Percentiles rank a stretch among this genome's conserved stretches.
Conservation (phyloP, 2,113 vertebrate species). For the Coptodon bakossiorum region DNA sequence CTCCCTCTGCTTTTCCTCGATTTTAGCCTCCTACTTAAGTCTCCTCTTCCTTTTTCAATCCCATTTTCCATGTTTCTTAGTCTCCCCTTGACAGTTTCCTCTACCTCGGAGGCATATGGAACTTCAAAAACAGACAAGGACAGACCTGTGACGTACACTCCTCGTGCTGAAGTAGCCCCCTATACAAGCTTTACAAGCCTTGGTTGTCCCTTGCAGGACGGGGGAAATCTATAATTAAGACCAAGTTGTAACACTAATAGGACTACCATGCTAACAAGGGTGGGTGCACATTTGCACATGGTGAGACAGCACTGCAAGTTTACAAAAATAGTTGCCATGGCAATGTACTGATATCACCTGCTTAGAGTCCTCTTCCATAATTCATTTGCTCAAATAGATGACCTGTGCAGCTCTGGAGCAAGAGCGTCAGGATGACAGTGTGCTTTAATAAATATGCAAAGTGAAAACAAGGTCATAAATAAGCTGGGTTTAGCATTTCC, state of each 20-base stretch:
- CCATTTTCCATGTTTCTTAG: slow-evolving; percentile 37
- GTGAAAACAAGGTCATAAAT: slow-evolving; percentile 48
- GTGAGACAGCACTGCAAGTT: background rate
- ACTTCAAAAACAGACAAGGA: slow-evolving; percentile 28
- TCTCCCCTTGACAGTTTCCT: slow-evolving; percentile 16
- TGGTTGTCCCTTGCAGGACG: background rate
- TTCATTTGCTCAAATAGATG: slow-evolving; percentile 55
- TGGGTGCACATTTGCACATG: background rate
- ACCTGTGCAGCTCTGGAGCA: slow-evolving; percentile 34
- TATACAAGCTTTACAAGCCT: slow-evolving; percentile 22
- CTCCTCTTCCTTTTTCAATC: slow-evolving; percentile 21
- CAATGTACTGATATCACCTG: slow-evolving; percentile 29
- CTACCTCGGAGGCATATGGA: slow-evolving; percentile 37
- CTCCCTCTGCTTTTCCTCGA: slow-evolving; percentile 21
- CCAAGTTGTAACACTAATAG: background rate
- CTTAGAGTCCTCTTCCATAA: slow-evolving; percentile 53
- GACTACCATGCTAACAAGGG: background rate
- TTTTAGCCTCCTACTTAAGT: slow-evolving; percentile 41
- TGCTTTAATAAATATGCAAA: slow-evolving; percentile 60
- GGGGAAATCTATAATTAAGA: background rate
- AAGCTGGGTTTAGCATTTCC: slow-evolving; percentile 39
- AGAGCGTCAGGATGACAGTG: background rate
- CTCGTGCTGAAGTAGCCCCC: slow-evolving; percentile 3
- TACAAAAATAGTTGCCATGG: background rate
- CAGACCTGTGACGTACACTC: slow-evolving; percentile 5